These are phyloP conservation scores for Hydriomena furcata DNA, from an alignment of 2,888 invertebrate genomes.

Conservation along the genomic window DNA sequence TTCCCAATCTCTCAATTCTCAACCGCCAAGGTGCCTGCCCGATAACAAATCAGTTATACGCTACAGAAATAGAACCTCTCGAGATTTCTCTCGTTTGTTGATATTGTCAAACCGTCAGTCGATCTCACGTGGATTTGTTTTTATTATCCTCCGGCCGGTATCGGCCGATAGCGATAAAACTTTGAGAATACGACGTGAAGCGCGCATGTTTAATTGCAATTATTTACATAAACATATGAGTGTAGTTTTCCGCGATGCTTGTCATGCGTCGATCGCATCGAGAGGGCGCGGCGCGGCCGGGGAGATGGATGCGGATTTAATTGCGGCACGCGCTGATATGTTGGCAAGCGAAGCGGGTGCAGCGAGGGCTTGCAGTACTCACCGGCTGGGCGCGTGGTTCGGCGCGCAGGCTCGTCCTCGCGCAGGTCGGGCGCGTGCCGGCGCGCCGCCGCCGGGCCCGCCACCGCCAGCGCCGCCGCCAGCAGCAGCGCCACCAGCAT, in stretches of 20 bases:
- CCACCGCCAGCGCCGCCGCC: conserved; percentile 55
- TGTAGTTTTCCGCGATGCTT: conserved; percentile 31
- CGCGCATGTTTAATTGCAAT: conserved; percentile 46
- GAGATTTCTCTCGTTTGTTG: conserved; percentile 60
- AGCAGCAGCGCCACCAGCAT: conserved; percentile 73
- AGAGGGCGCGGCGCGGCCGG: conserved; percentile 29
- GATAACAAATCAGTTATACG: conserved; percentile 68
- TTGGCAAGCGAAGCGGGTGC: conserved; percentile 49
- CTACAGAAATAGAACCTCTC: conserved; percentile 68
- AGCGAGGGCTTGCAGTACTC: conserved; percentile 35
- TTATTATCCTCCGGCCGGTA: conserved; percentile 67
- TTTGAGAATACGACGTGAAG: conserved; percentile 16
- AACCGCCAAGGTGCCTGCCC: conserved; percentile 60
- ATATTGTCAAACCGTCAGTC: conserved; percentile 51
- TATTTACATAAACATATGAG: conserved; percentile 69
- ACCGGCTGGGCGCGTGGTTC: conserved; percentile 75
- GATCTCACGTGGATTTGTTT: conserved; percentile 79
- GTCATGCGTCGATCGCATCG: conserved; percentile 22
- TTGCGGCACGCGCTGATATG: conserved; percentile 39
- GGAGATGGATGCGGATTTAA: conserved; percentile 51
- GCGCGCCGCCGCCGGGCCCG: conserved; percentile 63
- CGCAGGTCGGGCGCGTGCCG: conserved; percentile 85
- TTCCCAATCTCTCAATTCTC: conserved; percentile 39
- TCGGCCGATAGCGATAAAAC: conserved; percentile 62
- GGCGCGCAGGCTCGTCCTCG: conserved; percentile 87